These are phyloP conservation scores for Volucella zonaria DNA, from an alignment of 2,888 invertebrate species.

Conservation along the genomic window DNA sequence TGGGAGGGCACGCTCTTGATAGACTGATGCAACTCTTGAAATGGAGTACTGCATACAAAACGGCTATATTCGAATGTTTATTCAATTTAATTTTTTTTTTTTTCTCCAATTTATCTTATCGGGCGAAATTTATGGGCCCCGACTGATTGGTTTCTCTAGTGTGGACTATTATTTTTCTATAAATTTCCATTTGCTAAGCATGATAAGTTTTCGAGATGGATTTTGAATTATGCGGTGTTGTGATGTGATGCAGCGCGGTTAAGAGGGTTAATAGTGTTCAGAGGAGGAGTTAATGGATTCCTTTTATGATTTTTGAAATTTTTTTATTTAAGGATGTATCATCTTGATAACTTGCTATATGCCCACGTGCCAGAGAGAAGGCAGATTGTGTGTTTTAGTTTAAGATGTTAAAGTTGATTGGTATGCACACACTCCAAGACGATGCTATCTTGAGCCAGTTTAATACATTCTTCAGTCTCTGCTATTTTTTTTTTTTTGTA, in stretches of 20 bases:
- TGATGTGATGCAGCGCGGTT: slow-evolving; percentile 22
- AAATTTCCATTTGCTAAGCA: neutral
- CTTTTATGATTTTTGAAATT: slow-evolving; percentile 38
- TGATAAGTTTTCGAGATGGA: slow-evolving; percentile 48
- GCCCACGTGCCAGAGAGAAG: slow-evolving; percentile 47
- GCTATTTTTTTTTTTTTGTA: too few relatives aligned
- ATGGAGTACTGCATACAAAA: slow-evolving; percentile 14
- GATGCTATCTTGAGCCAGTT: neutral
- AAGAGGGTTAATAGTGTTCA: slow-evolving; percentile 62
- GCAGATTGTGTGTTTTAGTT: neutral
- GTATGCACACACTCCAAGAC: slow-evolving; percentile 9
- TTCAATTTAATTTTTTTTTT: slow-evolving; percentile 22
- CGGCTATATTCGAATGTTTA: slow-evolving; percentile 34
- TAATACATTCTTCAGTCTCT: too few relatives aligned
- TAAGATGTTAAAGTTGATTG: slow-evolving; percentile 22
- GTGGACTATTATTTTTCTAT: neutral
- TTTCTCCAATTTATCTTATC: slow-evolving; percentile 63
- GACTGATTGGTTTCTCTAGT: slow-evolving; percentile 51
- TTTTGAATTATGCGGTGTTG: slow-evolving; percentile 47
- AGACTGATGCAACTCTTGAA: slow-evolving; percentile 26
- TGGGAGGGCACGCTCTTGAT: slow-evolving; percentile 37
- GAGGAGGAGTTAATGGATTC: slow-evolving; percentile 43
- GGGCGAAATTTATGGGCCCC: slow-evolving; percentile 54
- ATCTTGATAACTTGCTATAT: slow-evolving; percentile 11
- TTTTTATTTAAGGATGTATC: neutral